Base-by-base conservation (phyloP, 2,888 invertebrate genomes). In the Amblyjoppa fuscipennis region DNA sequence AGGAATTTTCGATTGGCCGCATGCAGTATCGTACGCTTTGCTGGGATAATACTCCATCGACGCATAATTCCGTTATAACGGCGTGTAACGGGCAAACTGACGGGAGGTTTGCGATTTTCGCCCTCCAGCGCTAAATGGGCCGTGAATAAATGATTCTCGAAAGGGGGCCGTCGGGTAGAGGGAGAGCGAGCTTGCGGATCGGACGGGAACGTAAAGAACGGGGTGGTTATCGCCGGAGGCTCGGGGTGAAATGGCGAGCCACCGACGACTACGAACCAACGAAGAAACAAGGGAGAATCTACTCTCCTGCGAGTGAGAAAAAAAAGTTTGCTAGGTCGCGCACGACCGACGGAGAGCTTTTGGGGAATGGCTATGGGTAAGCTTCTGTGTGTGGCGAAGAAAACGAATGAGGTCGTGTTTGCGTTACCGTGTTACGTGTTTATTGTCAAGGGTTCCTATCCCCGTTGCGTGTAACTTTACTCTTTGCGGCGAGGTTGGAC, bases 111-210 rank as follows among this genome's bases (percentile, higher is more conserved):
- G 75, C 64, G 53, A 78, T 85, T 83, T 78, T 82, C 61, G 53
- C 56, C 56, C 45, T 75, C 83, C 59, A 69, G 45, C 56, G 76
- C 61, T 77, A 81, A 87, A 87, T 87, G 85, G 83, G 45, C 75
- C 75, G 83, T 81, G 73, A 87, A 87, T 81, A 85, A 83, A 85
- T 70, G 87, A 84, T 85, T 81, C 81, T 73, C 64, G 81, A 56
- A 51, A 70, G 68, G 56, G 71, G 64, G 61, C 53, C 69, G 64
- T 68, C 41, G 71, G 56, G 61, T 31, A 51, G 53, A 83, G 45
- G 38, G 76, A 53, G 38, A 56, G 69, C 28, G 53, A 70, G 68
- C 45, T 38, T 61, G 74, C 34, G 77, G 68, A 84, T 53, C 69
- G 73, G 53, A 71, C 69, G 69, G 61, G 68, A 75, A 41, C 68